phyloP scores from a whole-genome alignment of 2,888 invertebrate species.

The Drosophila recens region DNA sequence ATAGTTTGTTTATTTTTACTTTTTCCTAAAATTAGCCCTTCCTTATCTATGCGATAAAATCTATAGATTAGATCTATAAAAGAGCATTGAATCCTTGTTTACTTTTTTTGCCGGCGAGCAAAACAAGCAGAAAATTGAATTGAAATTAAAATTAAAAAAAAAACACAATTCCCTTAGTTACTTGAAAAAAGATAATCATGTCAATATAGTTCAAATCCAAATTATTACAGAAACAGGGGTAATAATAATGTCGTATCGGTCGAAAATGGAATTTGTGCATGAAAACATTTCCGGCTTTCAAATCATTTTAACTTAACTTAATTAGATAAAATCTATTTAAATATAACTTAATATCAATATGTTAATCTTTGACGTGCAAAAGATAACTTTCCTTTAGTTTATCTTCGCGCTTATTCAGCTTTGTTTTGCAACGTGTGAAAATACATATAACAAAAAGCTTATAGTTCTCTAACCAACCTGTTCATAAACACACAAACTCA shows the following conservation, averaged over 20 bases:
- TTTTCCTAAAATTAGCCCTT: background rate
- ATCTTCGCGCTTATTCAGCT: background rate
- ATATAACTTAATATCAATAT: no score
- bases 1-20: background rate
- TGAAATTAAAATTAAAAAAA: no score
- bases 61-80: background rate
- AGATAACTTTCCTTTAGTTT: background rate
- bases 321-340: no score
- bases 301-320: no score
- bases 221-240: no score
- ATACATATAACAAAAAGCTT: constrained; percentile 1
- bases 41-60: background rate
- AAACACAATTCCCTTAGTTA: no score
- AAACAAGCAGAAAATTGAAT: no score
- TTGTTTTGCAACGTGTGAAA: background rate
- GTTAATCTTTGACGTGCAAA: background rate
- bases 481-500: background rate
- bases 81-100: no score
- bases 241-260: background rate
- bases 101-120: no score
- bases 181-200: no score
- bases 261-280: background rate
- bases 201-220: no score
- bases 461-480: background rate
- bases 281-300: background rate